phyloP scores from a whole-genome alignment of 1,140 invertebrate genomes.

The Ephestia elutella region DNA sequence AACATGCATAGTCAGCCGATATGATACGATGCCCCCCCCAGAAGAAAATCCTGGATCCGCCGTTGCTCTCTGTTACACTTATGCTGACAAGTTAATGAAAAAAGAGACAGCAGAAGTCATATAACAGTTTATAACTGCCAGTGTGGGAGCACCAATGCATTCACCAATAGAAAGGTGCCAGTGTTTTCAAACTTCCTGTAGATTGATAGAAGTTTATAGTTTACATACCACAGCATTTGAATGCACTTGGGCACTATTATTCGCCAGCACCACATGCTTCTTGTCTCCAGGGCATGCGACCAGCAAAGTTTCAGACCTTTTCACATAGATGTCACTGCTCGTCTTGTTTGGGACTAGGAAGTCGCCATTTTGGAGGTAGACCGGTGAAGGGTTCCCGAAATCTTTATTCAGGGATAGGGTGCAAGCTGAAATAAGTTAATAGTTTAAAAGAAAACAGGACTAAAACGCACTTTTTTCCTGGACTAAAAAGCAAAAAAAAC shows the following conservation, averaged over 20 bases:
- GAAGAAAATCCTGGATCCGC: too few relatives aligned
- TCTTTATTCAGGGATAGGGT: slow-evolving; percentile 39
- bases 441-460: neutral
- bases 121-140: too few relatives aligned
- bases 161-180: too few relatives aligned
- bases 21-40: too few relatives aligned
- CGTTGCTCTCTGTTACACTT: too few relatives aligned
- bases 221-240: slow-evolving; percentile 30
- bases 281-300: slow-evolving; percentile 40
- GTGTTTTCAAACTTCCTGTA: too few relatives aligned
- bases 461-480: too few relatives aligned
- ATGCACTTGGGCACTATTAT: slow-evolving; percentile 26
- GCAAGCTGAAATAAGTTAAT: slow-evolving; percentile 37
- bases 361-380: slow-evolving; percentile 35
- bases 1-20: too few relatives aligned
- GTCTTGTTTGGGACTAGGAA: slow-evolving; percentile 32
- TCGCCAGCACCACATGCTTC: slow-evolving; percentile 33
- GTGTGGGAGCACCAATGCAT: too few relatives aligned
- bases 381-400: slow-evolving; percentile 39
- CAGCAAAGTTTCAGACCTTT: slow-evolving; percentile 32
- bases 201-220: neutral
- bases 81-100: too few relatives aligned
- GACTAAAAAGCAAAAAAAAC: too few relatives aligned
- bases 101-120: too few relatives aligned
- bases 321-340: slow-evolving; percentile 26